Base-by-base conservation (phyloP, 2,888 invertebrate genomes). In the Lapara coniferarum region DNA sequence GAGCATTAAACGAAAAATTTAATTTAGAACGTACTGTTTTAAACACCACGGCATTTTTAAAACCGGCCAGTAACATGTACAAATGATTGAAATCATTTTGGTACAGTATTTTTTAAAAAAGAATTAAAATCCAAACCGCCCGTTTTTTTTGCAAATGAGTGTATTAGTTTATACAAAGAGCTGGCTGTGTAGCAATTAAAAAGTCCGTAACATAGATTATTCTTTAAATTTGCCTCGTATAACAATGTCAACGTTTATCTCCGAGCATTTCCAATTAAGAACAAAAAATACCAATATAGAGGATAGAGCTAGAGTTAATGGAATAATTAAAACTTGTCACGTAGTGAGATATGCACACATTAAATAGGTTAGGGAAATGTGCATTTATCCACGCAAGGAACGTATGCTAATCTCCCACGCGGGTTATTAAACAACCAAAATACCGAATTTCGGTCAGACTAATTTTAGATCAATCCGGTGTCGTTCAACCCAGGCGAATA, bases 401-500 rank as follows among this genome's bases (percentile, higher is more conserved):
- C 52, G 44, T 14, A 19, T 52, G 5, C 12, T 19, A 53, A 44
- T 14, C 59, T 70, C 72, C 72, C 69, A 74, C 74, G 57, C 72
- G 68, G 46, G 46, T 49, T 78, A 80, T 78, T 71, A 71, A 74
- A 59, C 52, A 16, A 52, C 59, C 53, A 58, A 71, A 70, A 66
- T 67, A 69, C 70, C 74, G 78, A 72, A 82, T 83, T 82, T 85
- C 80, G 83, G 82, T 75, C 81, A 81, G 76, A 73, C 78, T 81
- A 82, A 78, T 83, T 84, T 83, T 85, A 83, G 81, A 78, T 67
- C 72, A 72, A 66, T 70, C 58, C 71, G 72, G 74, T 83, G 86
- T 79, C 84, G 73, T 83, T 87, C 83, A 87, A 80, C 86, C 77
- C 79, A 71, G 66, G 76, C 76, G 79, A 77, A 78, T 78, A 78